Percentiles rank a stretch among this genome's conserved stretches.
phyloP scores from a whole-genome alignment of 92 coral and sea anemone species.

The Parazoanthus darwini region DNA sequence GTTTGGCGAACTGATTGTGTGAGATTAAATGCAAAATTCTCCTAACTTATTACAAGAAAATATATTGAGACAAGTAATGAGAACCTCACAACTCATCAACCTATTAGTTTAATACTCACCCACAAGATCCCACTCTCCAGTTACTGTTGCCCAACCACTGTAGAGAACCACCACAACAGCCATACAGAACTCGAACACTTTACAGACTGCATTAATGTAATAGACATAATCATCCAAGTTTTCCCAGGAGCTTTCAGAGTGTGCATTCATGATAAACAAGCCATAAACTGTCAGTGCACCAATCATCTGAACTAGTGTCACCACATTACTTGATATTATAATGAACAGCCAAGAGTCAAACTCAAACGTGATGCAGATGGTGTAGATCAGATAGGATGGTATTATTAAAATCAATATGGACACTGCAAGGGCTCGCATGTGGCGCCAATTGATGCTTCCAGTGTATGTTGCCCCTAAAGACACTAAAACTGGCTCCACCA shows the following conservation, averaged over 20 bases:
- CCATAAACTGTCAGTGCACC: constrained; percentile 76
- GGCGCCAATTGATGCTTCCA: constrained; percentile 59
- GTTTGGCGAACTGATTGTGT: too few species aligned
- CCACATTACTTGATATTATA: constrained; percentile 84
- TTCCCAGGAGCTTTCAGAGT: constrained; percentile 63
- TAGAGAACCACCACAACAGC: constrained; percentile 82
- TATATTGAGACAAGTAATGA: neutral
- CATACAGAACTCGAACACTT: constrained; percentile 86
- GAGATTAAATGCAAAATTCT: too few species aligned
- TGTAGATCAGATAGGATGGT: constrained; percentile 67
- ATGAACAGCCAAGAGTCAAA: constrained; percentile 91
- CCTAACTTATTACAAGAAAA: too few species aligned
- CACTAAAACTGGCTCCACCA: constrained; percentile 79
- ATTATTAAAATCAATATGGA: constrained; percentile 63
- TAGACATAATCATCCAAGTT: constrained; percentile 93
- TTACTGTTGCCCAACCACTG: constrained; percentile 82
- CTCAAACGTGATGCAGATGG: constrained; percentile 71
- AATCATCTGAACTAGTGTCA: constrained; percentile 79
- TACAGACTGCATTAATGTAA: constrained; percentile 83
- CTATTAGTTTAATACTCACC: constrained; percentile 55
- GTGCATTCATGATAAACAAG: constrained; percentile 78
- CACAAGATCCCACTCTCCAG: constrained; percentile 85
- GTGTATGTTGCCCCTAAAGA: constrained; percentile 84
- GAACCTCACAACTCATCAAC: neutral
- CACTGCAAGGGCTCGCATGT: constrained; percentile 65